Percentiles rank a stretch among this genome's conserved stretches.
Evolutionary conservation across 2,797 vertebrate species (phyloP).

Genomic region (Heteromormyrus szaboi): DNA sequence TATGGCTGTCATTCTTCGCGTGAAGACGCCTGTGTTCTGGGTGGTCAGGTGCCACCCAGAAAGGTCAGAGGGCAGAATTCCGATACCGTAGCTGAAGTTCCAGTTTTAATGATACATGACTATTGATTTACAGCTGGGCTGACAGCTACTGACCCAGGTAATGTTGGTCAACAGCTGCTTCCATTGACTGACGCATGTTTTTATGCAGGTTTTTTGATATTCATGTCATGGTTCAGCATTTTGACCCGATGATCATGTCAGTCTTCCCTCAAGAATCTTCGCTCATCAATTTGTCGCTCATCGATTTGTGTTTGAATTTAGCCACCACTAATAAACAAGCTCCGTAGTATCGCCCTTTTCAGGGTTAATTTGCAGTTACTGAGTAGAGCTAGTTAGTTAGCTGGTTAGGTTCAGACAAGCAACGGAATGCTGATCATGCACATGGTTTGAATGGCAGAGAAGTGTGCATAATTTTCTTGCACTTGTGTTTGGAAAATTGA

Average conservation of each 20-base stretch:
- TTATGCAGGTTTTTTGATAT: background rate
- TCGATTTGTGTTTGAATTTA: background rate
- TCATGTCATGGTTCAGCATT: background rate
- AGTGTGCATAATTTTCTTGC: background rate
- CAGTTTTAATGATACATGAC: background rate
- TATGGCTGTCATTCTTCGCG: background rate
- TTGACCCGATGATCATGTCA: background rate
- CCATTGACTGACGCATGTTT: background rate
- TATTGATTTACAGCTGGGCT: background rate
- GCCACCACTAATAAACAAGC: background rate
- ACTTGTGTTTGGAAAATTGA: background rate
- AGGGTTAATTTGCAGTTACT: background rate
- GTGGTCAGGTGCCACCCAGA: background rate
- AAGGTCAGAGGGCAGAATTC: background rate
- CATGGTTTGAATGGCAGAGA: background rate
- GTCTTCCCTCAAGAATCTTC: background rate
- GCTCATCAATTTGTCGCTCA: background rate
- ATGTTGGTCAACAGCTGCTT: background rate
- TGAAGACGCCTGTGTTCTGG: background rate
- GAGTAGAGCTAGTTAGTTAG: background rate
- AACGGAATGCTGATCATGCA: background rate
- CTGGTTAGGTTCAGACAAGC: background rate
- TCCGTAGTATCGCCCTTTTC: background rate
- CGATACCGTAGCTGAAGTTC: background rate
- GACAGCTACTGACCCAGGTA: slow-evolving; percentile 3